Percentiles rank a stretch among this genome's conserved stretches.
Conservation (phyloP, 2,113 vertebrate species). For the Malurus melanocephalus region DNA sequence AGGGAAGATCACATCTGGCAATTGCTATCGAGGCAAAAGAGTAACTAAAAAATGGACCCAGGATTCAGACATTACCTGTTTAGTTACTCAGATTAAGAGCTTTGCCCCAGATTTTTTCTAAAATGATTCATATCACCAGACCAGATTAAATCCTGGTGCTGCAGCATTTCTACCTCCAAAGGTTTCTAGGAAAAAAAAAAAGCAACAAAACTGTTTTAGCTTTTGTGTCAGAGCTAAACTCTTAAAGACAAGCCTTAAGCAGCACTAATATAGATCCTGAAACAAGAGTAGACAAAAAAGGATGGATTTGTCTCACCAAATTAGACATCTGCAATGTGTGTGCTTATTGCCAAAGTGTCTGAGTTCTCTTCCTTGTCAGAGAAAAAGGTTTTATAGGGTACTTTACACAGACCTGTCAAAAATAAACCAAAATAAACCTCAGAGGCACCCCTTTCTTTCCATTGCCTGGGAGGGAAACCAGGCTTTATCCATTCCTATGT, state of each 20-base stretch:
- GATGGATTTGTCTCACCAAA: background rate
- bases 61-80: background rate
- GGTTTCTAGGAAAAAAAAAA: background rate
- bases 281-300: background rate
- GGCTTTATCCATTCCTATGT: rapidly evolving
- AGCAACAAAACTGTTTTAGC: background rate
- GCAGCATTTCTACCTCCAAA: background rate
- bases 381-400: background rate
- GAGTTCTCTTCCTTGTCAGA: background rate
- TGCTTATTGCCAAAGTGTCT: background rate
- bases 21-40: background rate
- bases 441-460: background rate
- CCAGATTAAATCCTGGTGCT: background rate
- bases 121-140: background rate
- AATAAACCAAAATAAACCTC: background rate
- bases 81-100: background rate
- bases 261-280: background rate
- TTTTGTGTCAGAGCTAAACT: background rate
- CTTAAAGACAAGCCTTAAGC: background rate
- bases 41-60: background rate
- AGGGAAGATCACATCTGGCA: background rate
- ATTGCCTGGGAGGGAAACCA: background rate
- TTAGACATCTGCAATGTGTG: background rate
- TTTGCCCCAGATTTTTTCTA: background rate
- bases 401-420: background rate